Conservation (phyloP, 2,888 invertebrate species). For the Nineta flava region DNA sequence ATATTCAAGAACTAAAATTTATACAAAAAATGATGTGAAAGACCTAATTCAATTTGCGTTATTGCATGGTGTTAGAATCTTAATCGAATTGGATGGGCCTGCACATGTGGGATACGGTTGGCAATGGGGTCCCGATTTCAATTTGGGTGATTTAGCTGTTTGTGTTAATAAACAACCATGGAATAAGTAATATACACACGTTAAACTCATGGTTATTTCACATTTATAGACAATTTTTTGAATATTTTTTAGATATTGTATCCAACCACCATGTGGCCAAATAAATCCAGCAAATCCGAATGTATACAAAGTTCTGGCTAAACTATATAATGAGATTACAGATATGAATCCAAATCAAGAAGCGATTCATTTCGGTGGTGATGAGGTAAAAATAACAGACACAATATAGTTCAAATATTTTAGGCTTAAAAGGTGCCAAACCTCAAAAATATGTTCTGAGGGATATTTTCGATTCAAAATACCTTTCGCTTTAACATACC, state of each 20-base stretch:
- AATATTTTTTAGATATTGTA: slow-evolving; percentile 32
- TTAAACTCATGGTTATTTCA: neutral
- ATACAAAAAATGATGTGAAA: slow-evolving; percentile 45
- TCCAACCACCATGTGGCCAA: slow-evolving; percentile 76
- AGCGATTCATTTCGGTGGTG: slow-evolving; percentile 69
- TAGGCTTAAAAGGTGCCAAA: neutral
- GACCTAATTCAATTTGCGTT: slow-evolving; percentile 62
- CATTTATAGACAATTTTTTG: neutral
- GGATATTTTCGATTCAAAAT: too few species aligned
- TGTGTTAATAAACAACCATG: slow-evolving; percentile 53
- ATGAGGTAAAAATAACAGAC: slow-evolving; percentile 40
- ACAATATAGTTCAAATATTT: neutral
- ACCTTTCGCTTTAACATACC: too few species aligned
- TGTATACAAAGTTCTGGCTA: slow-evolving; percentile 47
- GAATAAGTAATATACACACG: slow-evolving; percentile 28
- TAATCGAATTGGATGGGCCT: slow-evolving; percentile 82
- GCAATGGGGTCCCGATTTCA: slow-evolving; percentile 56
- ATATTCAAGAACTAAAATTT: slow-evolving; percentile 50
- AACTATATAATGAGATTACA: slow-evolving; percentile 52
- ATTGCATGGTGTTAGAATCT: slow-evolving; percentile 63
- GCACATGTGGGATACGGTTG: slow-evolving; percentile 74
- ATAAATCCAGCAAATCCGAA: slow-evolving; percentile 62
- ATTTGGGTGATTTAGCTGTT: slow-evolving; percentile 46
- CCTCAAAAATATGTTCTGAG: neutral
- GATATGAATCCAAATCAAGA: slow-evolving; percentile 40